Base-by-base conservation (phyloP, 2,888 invertebrate genomes). In the Rhamphomyia laevipes region DNA sequence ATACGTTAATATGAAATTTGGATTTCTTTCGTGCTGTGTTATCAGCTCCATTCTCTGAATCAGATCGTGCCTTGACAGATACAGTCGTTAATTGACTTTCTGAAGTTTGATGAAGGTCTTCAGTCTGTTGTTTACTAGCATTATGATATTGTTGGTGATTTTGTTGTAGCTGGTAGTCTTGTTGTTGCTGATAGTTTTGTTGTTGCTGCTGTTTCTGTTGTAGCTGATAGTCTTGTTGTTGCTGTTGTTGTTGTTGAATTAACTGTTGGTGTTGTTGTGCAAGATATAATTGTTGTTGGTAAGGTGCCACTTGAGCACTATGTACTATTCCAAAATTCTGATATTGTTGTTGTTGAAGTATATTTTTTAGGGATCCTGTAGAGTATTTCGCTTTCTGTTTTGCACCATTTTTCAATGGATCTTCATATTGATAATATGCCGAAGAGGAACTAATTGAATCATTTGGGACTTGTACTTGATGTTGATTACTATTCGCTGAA, bases 241-340 rank as follows among this genome's bases (percentile, higher is more conserved):
- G 45, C 21, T 53, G 50, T 1, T 40, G 46, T 35, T 55, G 38
- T 53, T 55, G 40, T 54, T 51, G 40, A 55, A 57, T 23, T 55
- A 48, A 16, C 55, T 58, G 23, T 6, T 27, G 7, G 5, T 27
- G 23, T 9, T 27, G 23, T 27, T 27, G 23, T 27, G 23, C 6
- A 2, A 9, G 4, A 27, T 2, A 27, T 27, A 27, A 27, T 27
- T 27, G 23, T 27, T 27, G 23, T 7, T 6, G 30, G 15, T 38
- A 38, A 12, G 43, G 23, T 3, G 46, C 41, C 18, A 17, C 46
- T 41, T n/a, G n/a, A 23, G 16, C 27, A 27, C 35, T 15, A 18
- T 35, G 12, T 11, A n/a, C n/a, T n/a, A 38, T 13, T 47, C 31
- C 38, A 21, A 30, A 18, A 4, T 43, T 33, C 38, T 51, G 30